Evolutionary conservation across 2,113 vertebrate genomes (phyloP).

Genomic region (Stegastes partitus): DNA sequence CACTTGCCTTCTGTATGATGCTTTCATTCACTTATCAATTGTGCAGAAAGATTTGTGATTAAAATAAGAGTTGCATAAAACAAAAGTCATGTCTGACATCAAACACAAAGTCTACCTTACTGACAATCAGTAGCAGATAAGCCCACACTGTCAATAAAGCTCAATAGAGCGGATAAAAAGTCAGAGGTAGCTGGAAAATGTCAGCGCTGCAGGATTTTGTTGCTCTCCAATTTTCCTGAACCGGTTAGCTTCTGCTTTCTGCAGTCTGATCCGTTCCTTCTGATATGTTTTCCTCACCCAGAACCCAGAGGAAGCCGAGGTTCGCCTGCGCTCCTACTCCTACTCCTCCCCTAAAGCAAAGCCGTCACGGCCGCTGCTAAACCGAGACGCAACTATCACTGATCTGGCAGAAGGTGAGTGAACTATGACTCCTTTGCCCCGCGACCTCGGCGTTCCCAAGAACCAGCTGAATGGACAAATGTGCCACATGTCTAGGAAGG

Average conservation of each 20-base stretch:
- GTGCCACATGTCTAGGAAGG: conserved; percentile 48
- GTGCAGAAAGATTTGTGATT: neutral
- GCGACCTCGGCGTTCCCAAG: conserved; percentile 42
- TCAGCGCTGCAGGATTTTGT: conserved; percentile 2
- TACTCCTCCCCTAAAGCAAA: conserved; percentile 91
- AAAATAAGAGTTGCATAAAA: neutral
- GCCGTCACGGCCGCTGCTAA: conserved; percentile 80
- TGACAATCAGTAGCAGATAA: conserved; percentile 9
- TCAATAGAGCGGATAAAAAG: conserved; percentile 39
- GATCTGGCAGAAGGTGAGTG: conserved; percentile 88
- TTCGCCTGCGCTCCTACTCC: conserved; percentile 93
- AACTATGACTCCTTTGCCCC: conserved; percentile 54
- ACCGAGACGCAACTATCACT: conserved; percentile 80
- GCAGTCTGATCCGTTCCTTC: conserved; percentile 9
- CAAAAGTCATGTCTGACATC: neutral
- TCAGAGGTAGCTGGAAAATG: conserved; percentile 1
- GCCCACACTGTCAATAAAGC: conserved; percentile 15
- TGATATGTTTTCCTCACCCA: conserved; percentile 57
- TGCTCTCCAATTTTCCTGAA: conserved; percentile 7
- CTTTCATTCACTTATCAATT: neutral
- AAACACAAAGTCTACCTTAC: neutral
- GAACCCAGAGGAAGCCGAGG: conserved; percentile 84
- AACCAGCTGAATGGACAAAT: conserved; percentile 61
- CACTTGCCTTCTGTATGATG: neutral
- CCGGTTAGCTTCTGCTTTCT: neutral